Conservation (phyloP, 2,888 invertebrate species). For the Latheticus oryzae region DNA sequence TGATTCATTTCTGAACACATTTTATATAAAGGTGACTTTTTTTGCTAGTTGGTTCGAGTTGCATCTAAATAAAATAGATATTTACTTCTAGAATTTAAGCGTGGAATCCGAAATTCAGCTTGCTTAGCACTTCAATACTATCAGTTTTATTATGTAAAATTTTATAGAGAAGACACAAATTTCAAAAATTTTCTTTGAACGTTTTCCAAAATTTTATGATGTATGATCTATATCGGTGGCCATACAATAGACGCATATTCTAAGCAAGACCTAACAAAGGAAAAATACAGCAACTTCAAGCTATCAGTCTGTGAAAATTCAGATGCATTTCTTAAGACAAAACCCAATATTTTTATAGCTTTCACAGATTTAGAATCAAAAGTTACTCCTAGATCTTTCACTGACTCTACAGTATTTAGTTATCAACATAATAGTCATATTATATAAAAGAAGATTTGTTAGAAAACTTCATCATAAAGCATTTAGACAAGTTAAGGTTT, state of each 20-base stretch:
- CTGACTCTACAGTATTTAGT: no score
- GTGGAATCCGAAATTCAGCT: background rate
- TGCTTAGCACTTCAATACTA: no score
- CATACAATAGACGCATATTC: background rate
- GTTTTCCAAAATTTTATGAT: background rate
- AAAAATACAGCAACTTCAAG: background rate
- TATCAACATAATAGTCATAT: no score
- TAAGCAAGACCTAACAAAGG: background rate
- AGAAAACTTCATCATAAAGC: no score
- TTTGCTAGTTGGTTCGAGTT: background rate
- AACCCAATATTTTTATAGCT: background rate
- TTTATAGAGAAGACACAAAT: background rate
- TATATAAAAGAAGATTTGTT: no score
- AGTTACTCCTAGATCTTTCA: no score
- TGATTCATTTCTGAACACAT: background rate
- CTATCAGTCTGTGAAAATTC: background rate
- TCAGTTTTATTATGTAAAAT: background rate
- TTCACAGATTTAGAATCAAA: no score
- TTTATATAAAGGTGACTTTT: no score
- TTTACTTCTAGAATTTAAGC: background rate
- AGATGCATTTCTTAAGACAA: background rate
- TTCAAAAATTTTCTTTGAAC: background rate
- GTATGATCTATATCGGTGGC: background rate
- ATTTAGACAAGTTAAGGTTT: no score
- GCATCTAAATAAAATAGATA: background rate